Conservation (phyloP, 2,797 vertebrate genomes). For the Oreortyx pictus region DNA sequence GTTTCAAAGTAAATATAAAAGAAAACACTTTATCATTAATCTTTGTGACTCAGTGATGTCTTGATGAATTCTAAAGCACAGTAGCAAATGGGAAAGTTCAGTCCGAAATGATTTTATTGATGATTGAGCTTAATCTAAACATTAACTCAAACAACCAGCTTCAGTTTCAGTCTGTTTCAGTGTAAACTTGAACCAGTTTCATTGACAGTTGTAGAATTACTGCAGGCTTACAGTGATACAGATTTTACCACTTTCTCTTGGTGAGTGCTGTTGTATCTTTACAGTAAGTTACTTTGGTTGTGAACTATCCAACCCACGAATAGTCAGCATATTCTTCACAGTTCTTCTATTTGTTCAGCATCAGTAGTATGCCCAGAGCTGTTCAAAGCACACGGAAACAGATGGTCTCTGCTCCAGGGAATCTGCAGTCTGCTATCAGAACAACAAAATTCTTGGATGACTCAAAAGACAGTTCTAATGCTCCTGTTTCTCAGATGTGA, state of each 20-base stretch:
- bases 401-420: conserved; percentile 6
- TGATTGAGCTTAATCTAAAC: background rate
- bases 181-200: background rate
- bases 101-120: background rate
- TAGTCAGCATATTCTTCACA: background rate
- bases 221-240: background rate
- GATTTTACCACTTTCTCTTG: background rate
- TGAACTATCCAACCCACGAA: background rate
- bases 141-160: background rate
- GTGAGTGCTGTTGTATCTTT: background rate
- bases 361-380: background rate
- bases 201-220: background rate
- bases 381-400: conserved; percentile 4
- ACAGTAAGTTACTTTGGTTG: background rate
- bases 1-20: background rate
- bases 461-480: conserved; percentile 4
- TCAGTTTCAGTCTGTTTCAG: background rate
- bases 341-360: conserved; percentile 37
- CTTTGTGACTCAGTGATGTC: background rate
- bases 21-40: background rate
- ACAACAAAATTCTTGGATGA: background rate
- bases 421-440: background rate
- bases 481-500: background rate
- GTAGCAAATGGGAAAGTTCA: background rate
- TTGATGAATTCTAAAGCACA: background rate